Percentiles rank a stretch among this genome's conserved stretches.
These are phyloP conservation scores for Eulemur coronatus DNA, from an alignment of 2,797 vertebrate genomes.

Conservation along the genomic window DNA sequence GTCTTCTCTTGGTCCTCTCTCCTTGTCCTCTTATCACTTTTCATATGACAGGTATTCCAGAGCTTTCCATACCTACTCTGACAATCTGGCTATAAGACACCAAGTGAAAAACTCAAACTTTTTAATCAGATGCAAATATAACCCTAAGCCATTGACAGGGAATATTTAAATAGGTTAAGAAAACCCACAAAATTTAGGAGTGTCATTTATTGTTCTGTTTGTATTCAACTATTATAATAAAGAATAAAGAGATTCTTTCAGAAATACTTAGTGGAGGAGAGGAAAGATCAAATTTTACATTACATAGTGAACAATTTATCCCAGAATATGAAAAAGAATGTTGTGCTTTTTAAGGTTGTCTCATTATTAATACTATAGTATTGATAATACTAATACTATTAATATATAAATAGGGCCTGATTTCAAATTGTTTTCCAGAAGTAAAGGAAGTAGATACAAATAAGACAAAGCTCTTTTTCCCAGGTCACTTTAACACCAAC, in stretches of 20 bases:
- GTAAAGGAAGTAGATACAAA: neutral
- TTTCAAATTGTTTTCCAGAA: constrained; percentile 25
- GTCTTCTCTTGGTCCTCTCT: neutral
- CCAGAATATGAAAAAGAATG: constrained; percentile 30
- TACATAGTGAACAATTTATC: neutral
- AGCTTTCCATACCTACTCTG: neutral
- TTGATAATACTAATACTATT: neutral
- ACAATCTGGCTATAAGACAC: neutral
- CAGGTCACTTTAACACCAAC: neutral
- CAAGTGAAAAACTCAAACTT: neutral
- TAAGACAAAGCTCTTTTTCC: neutral
- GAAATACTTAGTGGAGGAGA: neutral
- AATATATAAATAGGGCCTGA: neutral
- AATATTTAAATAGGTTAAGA: neutral
- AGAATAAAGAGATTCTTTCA: neutral
- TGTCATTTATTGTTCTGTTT: constrained; percentile 31
- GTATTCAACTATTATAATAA: neutral
- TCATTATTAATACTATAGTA: neutral
- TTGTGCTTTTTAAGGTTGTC: neutral
- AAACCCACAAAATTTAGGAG: neutral
- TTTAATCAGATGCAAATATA: constrained; percentile 11
- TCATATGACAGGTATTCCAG: neutral
- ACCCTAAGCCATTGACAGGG: neutral
- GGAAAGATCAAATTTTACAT: neutral
- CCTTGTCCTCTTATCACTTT: neutral